Evolutionary conservation across 2,888 invertebrate species (phyloP), one percentile per base, ranked within the genome.

Genomic region (Tinea trinotella): DNA sequence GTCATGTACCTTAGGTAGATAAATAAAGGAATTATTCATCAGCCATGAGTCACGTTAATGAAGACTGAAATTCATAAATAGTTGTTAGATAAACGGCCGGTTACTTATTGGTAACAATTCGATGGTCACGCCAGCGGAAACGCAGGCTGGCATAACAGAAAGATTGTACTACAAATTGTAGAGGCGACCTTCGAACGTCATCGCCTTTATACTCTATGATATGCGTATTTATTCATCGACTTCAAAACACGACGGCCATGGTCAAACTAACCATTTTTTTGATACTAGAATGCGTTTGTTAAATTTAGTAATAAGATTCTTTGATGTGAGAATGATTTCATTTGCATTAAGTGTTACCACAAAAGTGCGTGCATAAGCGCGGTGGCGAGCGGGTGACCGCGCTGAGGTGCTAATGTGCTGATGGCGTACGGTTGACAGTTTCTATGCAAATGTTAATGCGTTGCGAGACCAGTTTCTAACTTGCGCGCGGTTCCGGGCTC

Each of bases 381-480:
- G 49, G 54, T 52, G 56, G 54, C 52, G 57, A 44, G 54, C 55
- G 54, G 52, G 56, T 55, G 40, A 54, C 56, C 54, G 56, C 61
- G 56, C 57, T 54, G 59, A 80, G 79, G 81, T 78, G 82, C 76
- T 82, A 82, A 82, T 79, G 69, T 73, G 61, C 59, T 55, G 64
- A 67, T 75, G 74, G 75, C 73, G 76, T 80, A 75, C 70, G 71
- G 65, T 72, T 77, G 82, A 81, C 84, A 83, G 83, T 84, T 82
- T 83, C 84, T 85, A 85, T 84, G 85, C 84, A 84, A 85, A 85
- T 85, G 75, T 71, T 71, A 73, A 75, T 77, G 76, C 81, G 79
- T 74, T 71, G 71, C 71, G 70, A 71, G 81, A 83, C 85, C 79
- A 81, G 84, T 85, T 84, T 73, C 68, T 55, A 50, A 75, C 70